Evolutionary conservation across 2,888 invertebrate species (phyloP).

Genomic region (Rhabditophanes sp.): DNA sequence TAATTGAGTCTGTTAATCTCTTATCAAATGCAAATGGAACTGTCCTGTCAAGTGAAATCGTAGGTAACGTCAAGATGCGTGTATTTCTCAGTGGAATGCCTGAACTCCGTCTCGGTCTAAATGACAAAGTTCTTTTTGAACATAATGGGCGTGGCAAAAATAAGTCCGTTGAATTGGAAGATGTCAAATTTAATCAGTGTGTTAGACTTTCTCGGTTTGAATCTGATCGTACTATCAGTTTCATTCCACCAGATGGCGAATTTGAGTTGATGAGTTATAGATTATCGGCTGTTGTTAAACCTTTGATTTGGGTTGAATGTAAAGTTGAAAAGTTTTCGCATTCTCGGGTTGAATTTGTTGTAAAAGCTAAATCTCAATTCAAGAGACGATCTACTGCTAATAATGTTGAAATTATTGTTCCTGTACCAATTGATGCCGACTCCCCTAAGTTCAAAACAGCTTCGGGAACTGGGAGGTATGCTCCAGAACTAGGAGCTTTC

Average conservation of each 20-base stretch:
- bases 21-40: slow-evolving; percentile 85
- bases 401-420: slow-evolving; percentile 90
- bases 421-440: slow-evolving; percentile 88
- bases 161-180: slow-evolving; percentile 90
- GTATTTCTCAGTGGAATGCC: slow-evolving; percentile 97
- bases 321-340: slow-evolving; percentile 94
- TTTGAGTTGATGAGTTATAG: slow-evolving; percentile 85
- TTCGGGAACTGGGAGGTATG: slow-evolving; percentile 87
- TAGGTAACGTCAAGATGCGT: slow-evolving; percentile 94
- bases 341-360: slow-evolving; percentile 92
- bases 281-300: slow-evolving; percentile 86
- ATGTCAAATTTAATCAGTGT: slow-evolving; percentile 96
- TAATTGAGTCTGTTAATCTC: slow-evolving; percentile 91
- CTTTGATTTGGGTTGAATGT: slow-evolving; percentile 92
- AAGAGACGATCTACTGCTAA: slow-evolving; percentile 92
- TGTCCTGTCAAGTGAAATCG: slow-evolving; percentile 87
- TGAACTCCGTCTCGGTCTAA: slow-evolving; percentile 79
- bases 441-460: slow-evolving; percentile 67
- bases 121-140: slow-evolving; percentile 90
- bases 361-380: slow-evolving; percentile 94
- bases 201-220: slow-evolving; percentile 76
- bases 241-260: slow-evolving; percentile 94
- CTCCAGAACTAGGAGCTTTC: slow-evolving; percentile 85
- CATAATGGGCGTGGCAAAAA: slow-evolving; percentile 87
- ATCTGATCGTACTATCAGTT: slow-evolving; percentile 73